phyloP scores from a whole-genome alignment of 2,888 invertebrate genomes.

The Synergus itoensis region DNA sequence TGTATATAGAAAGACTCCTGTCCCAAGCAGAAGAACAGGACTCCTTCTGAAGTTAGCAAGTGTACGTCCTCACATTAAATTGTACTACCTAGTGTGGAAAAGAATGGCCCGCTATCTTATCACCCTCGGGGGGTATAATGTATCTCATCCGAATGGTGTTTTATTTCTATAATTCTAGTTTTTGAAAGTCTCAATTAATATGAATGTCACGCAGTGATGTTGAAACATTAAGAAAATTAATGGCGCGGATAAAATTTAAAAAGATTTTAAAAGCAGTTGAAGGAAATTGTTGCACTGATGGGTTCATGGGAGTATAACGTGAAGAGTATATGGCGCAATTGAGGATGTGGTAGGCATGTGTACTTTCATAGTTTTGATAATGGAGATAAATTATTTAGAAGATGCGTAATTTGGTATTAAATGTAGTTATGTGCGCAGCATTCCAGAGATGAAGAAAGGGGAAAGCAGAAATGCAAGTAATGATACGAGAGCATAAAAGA shows the following conservation, averaged over 20 bases:
- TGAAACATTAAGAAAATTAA: constrained; percentile 9
- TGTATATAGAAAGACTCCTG: constrained; percentile 56
- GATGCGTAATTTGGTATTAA: not conserved
- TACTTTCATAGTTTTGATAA: not conserved
- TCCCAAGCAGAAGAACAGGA: not conserved
- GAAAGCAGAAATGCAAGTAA: not conserved
- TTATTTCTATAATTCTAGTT: constrained; percentile 30
- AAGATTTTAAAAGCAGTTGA: not conserved
- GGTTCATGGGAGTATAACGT: not conserved
- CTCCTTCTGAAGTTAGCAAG: constrained; percentile 16
- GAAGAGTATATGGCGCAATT: not conserved
- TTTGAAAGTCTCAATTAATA: constrained; percentile 31
- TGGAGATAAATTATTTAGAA: not conserved
- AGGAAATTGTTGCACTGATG: not conserved
- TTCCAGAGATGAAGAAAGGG: not conserved
- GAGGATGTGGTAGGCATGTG: not conserved
- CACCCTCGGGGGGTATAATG: constrained; percentile 1
- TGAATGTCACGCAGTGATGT: not conserved
- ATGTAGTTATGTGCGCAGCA: not conserved
- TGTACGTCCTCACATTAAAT: constrained; percentile 26
- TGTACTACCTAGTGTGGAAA: constrained; percentile 11
- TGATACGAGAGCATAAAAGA: not conserved
- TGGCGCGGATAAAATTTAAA: not conserved
- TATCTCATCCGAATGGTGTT: constrained; percentile 1
- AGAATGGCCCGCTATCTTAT: not conserved